A percentile compares a stretch with the other conserved stretches of the same genome.
phyloP scores from a whole-genome alignment of 1,140 invertebrate genomes.

The Aplysia californica region DNA sequence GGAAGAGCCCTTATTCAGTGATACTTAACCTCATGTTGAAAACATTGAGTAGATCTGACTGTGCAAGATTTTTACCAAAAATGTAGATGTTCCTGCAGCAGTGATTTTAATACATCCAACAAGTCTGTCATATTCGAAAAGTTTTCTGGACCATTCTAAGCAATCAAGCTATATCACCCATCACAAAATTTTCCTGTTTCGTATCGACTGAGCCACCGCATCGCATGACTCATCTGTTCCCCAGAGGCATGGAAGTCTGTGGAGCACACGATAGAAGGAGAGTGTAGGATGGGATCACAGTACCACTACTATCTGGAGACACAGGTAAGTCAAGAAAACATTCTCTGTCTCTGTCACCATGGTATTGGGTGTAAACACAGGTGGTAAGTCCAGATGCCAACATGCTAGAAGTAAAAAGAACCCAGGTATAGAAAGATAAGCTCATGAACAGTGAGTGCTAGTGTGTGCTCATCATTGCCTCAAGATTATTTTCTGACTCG shows the following conservation, averaged over 20 bases:
- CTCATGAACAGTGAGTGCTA: conserved; percentile 69
- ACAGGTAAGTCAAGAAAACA: conserved; percentile 6
- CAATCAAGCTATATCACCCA: no score
- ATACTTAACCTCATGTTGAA: no score
- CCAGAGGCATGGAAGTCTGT: conserved; percentile 35
- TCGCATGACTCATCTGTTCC: no score
- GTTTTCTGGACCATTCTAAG: no score
- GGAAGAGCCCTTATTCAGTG: no score
- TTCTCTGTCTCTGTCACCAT: background rate
- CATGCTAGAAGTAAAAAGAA: background rate
- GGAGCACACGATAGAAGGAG: conserved; percentile 24
- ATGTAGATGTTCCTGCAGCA: no score
- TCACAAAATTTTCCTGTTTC: no score
- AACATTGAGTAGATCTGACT: no score
- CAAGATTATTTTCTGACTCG: background rate
- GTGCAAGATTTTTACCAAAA: no score
- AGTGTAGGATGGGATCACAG: conserved; percentile 28
- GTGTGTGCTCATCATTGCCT: background rate
- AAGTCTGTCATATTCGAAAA: no score
- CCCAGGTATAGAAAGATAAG: conserved; percentile 70
- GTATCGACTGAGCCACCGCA: no score
- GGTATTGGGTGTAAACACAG: background rate
- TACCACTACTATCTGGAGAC: conserved; percentile 48
- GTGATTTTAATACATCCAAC: no score
- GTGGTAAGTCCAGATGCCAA: background rate